A percentile compares a stretch with the other conserved stretches of the same genome.
Conservation (phyloP, 2,113 vertebrate genomes). For the Maccullochella peelii region DNA sequence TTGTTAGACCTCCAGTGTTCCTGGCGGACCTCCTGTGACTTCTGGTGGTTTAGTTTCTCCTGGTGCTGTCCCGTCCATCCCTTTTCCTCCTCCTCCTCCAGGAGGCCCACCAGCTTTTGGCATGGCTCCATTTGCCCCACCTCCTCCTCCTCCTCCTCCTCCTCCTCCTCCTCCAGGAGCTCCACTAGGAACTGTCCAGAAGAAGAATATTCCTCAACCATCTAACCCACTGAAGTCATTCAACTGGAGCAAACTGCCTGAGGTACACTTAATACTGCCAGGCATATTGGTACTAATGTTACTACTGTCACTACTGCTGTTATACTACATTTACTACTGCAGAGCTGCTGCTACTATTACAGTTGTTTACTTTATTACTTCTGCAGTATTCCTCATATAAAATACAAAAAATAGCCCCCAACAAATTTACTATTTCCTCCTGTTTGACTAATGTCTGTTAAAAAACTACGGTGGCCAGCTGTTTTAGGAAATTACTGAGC, state of each 20-base stretch:
- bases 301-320: neutral
- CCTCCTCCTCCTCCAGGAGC: conserved; percentile 84
- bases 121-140: conserved; percentile 61
- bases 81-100: conserved; percentile 74
- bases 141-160: conserved; percentile 55
- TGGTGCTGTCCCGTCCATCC: conserved; percentile 11
- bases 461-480: too few species aligned
- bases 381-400: neutral
- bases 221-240: conserved; percentile 94
- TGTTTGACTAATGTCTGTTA: neutral
- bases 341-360: neutral
- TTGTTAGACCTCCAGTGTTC: conserved; percentile 82
- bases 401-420: neutral
- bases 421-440: neutral
- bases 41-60: conserved; percentile 82
- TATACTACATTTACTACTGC: neutral
- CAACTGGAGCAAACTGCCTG: conserved; percentile 95
- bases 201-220: conserved; percentile 93
- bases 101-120: conserved; percentile 82
- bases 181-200: conserved; percentile 83
- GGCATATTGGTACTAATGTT: neutral
- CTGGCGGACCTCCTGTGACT: conserved; percentile 85
- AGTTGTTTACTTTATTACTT: too few species aligned
- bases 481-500: too few species aligned
- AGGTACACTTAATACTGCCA: conserved; percentile 80